These are phyloP conservation scores for Erpetoichthys calabaricus DNA, from an alignment of 2,797 vertebrate genomes.

Conservation along the genomic window DNA sequence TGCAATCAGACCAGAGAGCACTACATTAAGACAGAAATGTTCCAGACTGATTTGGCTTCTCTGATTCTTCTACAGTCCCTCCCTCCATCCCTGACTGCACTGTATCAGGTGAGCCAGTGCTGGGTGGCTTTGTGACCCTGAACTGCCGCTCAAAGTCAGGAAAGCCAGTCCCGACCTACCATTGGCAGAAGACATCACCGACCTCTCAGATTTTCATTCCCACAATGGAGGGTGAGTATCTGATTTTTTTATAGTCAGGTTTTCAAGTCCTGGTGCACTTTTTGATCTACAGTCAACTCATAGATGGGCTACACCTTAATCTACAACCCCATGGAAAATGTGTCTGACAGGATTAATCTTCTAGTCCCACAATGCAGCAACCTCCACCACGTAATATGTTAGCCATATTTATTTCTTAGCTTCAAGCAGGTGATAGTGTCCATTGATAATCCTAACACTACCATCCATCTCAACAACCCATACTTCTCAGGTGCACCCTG, in stretches of 20 bases:
- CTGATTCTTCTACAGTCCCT: slow-evolving; percentile 45
- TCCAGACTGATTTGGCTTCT: not conserved
- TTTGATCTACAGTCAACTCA: too few relatives aligned
- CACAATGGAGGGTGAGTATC: slow-evolving; percentile 54
- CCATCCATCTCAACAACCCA: too few relatives aligned
- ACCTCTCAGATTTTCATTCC: slow-evolving; percentile 46
- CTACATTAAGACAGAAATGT: too few relatives aligned
- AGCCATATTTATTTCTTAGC: too few relatives aligned
- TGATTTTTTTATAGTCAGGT: not conserved
- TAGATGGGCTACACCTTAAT: too few relatives aligned
- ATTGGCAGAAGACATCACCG: slow-evolving; percentile 60
- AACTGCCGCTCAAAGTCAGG: slow-evolving; percentile 60
- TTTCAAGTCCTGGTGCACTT: too few relatives aligned
- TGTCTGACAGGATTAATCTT: too few relatives aligned
- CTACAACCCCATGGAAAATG: too few relatives aligned
- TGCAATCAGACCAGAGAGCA: too few relatives aligned
- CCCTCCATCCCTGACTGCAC: slow-evolving; percentile 60
- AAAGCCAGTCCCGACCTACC: slow-evolving; percentile 64
- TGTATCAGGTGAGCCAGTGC: slow-evolving; percentile 45
- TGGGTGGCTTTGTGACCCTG: slow-evolving; percentile 63
- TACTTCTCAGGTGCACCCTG: too few relatives aligned
- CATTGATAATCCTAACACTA: not conserved
- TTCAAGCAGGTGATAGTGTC: not conserved
- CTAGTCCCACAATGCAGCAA: too few relatives aligned
- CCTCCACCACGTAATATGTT: too few relatives aligned